Evolutionary conservation across 2,113 vertebrate genomes (phyloP).

Genomic region (Neodontobutis hainanensis): DNA sequence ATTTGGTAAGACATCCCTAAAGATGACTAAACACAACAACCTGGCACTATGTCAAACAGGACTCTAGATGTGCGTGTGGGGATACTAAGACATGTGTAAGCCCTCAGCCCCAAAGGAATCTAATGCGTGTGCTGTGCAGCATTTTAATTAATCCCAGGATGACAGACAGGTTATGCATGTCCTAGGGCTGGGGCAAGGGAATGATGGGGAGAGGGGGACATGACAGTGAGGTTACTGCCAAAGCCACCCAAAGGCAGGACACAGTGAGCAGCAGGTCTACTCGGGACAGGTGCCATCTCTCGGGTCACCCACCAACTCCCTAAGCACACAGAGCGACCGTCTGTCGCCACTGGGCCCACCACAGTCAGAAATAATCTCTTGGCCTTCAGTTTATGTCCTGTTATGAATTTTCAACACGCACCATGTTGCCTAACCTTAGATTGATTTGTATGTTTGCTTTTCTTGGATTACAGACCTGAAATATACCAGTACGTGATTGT

Average conservation of each 20-base stretch:
- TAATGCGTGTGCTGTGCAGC: slow-evolving; percentile 54
- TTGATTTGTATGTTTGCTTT: slow-evolving; percentile 10
- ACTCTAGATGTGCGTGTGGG: slow-evolving; percentile 24
- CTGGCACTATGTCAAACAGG: slow-evolving; percentile 41
- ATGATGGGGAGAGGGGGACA: slow-evolving; percentile 38
- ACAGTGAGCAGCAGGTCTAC: slow-evolving; percentile 53
- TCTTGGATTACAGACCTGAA: slow-evolving; percentile 25
- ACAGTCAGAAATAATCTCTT: slow-evolving; percentile 33
- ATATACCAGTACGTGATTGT: slow-evolving; percentile 14
- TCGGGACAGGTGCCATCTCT: slow-evolving; percentile 64
- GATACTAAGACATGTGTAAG: slow-evolving; percentile 19
- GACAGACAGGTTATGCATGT: slow-evolving; percentile 69
- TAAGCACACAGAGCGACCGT: slow-evolving; percentile 56
- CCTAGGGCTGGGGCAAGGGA: slow-evolving; percentile 47
- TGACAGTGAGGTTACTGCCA: slow-evolving; percentile 65
- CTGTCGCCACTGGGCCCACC: slow-evolving; percentile 51
- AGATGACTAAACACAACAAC: slow-evolving; percentile 46
- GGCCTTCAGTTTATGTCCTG: slow-evolving; percentile 36
- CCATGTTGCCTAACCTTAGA: slow-evolving; percentile 49
- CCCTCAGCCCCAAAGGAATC: slow-evolving; percentile 43
- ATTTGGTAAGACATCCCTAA: slow-evolving; percentile 59
- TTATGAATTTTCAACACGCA: slow-evolving; percentile 42
- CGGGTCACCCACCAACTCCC: slow-evolving; percentile 60
- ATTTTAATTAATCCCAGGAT: slow-evolving; percentile 72
- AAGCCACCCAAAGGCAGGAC: slow-evolving; percentile 52